phyloP scores from a whole-genome alignment of 1,140 invertebrate species.

The Helicorthomorpha holstii region DNA sequence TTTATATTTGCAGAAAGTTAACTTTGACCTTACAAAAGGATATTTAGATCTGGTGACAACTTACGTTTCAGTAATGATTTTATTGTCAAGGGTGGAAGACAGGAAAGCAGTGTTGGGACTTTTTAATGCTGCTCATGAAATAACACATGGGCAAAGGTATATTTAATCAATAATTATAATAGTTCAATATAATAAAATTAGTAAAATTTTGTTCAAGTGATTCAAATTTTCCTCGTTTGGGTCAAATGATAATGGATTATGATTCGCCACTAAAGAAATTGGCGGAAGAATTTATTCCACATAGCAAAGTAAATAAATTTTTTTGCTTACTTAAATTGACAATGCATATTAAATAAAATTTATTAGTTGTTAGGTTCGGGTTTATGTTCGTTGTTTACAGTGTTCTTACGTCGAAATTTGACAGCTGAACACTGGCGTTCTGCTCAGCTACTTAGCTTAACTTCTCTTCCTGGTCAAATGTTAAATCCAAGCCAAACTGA shows the following conservation, averaged over 20 bases:
- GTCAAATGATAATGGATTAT: constrained; percentile 96
- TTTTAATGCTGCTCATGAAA: constrained; percentile 94
- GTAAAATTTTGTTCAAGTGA: constrained; percentile 36
- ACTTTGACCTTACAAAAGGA: constrained; percentile 89
- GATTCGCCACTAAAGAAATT: constrained; percentile 90
- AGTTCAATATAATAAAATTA: not conserved
- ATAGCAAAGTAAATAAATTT: constrained; percentile 49
- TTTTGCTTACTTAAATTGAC: too few relatives aligned
- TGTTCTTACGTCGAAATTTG: constrained; percentile 78
- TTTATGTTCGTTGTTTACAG: constrained; percentile 63
- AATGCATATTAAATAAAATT: not conserved
- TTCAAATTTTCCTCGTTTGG: constrained; percentile 78
- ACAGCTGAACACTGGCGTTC: constrained; percentile 84
- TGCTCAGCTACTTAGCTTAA: constrained; percentile 83
- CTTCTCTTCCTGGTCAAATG: constrained; percentile 75
- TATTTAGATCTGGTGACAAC: constrained; percentile 89
- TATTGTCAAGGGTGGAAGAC: constrained; percentile 91
- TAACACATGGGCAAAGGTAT: constrained; percentile 67
- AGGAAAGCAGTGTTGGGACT: constrained; percentile 89
- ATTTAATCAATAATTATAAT: too few relatives aligned
- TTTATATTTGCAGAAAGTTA: constrained; percentile 46
- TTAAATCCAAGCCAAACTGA: constrained; percentile 88
- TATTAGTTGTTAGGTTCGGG: constrained; percentile 52
- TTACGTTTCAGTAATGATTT: constrained; percentile 89
- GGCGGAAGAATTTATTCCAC: constrained; percentile 90